A percentile compares a stretch with the other conserved stretches of the same genome.
phyloP scores from a whole-genome alignment of 2,113 vertebrate species.

The Anolis sagrei region DNA sequence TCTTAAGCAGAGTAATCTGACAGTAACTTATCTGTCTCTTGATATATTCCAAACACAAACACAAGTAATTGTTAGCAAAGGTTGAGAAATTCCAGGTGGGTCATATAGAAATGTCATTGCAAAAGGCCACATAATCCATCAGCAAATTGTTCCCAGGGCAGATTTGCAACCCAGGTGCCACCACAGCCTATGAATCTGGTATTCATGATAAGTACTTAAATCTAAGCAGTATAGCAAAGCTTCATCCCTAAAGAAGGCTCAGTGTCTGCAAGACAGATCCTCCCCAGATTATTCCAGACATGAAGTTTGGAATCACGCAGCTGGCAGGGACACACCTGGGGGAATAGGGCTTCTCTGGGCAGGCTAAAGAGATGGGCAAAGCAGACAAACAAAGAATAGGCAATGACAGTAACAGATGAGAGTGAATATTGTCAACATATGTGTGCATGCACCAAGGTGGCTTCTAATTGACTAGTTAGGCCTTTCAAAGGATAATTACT shows the following conservation, averaged over 20 bases:
- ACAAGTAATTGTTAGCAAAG: background rate
- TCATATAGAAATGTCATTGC: background rate
- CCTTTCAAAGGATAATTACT: conserved; percentile 49
- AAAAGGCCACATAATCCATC: conserved; percentile 26
- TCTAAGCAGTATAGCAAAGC: background rate
- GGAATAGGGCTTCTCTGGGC: conserved; percentile 27
- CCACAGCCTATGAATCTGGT: background rate
- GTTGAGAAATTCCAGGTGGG: background rate
- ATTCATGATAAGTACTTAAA: background rate
- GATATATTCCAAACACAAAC: background rate
- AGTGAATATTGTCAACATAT: conserved; percentile 42
- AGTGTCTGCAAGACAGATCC: background rate
- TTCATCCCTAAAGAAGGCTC: conserved; percentile 3
- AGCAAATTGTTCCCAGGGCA: background rate
- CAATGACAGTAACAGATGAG: conserved; percentile 22
- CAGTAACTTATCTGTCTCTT: background rate
- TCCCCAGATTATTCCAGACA: background rate
- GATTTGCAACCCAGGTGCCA: conserved; percentile 18
- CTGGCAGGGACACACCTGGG: background rate
- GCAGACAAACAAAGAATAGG: conserved; percentile 7
- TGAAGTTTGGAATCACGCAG: background rate
- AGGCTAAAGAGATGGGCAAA: conserved; percentile 30
- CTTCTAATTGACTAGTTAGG: conserved; percentile 35
- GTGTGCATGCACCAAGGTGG: background rate
- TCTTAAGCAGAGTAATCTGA: background rate